These are phyloP conservation scores for Clupea harengus DNA, from an alignment of 2,113 vertebrate species.

Conservation along the genomic window DNA sequence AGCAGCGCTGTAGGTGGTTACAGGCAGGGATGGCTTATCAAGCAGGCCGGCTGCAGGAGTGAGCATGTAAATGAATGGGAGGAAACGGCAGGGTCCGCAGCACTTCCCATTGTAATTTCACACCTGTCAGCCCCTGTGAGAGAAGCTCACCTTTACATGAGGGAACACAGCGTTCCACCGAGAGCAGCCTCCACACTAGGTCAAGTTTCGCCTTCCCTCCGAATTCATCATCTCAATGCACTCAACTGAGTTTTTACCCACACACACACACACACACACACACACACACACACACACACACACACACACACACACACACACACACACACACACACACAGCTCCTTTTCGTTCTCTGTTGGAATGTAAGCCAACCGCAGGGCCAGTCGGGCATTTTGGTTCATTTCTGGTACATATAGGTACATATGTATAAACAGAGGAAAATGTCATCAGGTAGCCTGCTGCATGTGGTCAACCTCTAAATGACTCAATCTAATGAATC, in stretches of 20 bases:
- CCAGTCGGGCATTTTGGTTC: background rate
- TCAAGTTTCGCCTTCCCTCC: conserved; percentile 13
- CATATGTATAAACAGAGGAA: background rate
- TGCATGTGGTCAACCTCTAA: too few relatives aligned
- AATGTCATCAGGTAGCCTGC: background rate
- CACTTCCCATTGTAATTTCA: conserved; percentile 74
- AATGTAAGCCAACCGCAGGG: background rate
- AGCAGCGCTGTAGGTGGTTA: conserved; percentile 9
- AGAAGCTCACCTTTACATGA: conserved; percentile 73
- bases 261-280: background rate
- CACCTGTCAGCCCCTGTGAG: conserved; percentile 73
- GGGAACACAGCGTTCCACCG: conserved; percentile 53
- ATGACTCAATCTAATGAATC: too few relatives aligned
- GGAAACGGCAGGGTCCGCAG: conserved; percentile 67
- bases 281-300: too few relatives aligned
- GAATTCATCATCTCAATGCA: conserved; percentile 18
- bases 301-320: background rate
- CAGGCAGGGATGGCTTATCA: conserved; percentile 21
- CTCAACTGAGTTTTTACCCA: background rate
- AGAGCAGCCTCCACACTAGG: conserved; percentile 21
- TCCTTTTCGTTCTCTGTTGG: background rate
- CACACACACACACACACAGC: background rate
- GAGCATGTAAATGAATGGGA: conserved; percentile 67
- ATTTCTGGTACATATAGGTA: background rate
- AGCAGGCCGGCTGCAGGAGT: conserved; percentile 8